These are phyloP conservation scores for Platorchestia sp. DNA, from an alignment of 1,140 invertebrate species.

Conservation along the genomic window DNA sequence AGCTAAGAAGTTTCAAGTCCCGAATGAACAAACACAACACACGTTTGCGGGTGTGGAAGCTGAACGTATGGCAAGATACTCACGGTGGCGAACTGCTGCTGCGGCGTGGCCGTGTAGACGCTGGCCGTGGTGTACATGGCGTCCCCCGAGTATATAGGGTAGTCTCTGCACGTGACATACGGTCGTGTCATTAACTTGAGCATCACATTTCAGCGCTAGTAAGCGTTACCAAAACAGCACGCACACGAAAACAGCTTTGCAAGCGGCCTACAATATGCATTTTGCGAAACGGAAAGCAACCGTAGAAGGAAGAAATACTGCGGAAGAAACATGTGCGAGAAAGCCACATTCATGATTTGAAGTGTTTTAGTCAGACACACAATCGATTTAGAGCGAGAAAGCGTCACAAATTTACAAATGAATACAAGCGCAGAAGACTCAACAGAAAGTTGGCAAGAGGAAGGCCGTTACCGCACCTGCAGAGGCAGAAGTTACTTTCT, in stretches of 20 bases:
- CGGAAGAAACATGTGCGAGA: not conserved
- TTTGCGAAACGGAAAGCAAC: not conserved
- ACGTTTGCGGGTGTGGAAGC: too few species aligned
- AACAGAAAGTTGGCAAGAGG: not conserved
- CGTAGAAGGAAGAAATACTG: not conserved
- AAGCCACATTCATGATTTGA: not conserved
- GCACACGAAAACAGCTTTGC: not conserved
- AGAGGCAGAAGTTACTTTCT: too few species aligned
- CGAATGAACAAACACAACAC: too few species aligned
- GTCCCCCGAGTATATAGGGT: slow-evolving; percentile 26
- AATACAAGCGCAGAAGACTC: not conserved
- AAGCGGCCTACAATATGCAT: not conserved
- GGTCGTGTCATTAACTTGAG: not conserved
- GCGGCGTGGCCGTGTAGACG: slow-evolving; percentile 30
- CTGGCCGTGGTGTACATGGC: slow-evolving; percentile 48
- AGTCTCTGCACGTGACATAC: slow-evolving; percentile 13
- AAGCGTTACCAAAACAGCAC: not conserved
- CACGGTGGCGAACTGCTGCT: slow-evolving; percentile 25
- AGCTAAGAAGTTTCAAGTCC: too few species aligned
- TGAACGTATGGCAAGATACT: not conserved
- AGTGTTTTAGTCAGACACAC: not conserved
- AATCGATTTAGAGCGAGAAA: not conserved
- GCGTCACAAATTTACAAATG: not conserved
- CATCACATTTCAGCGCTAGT: not conserved
- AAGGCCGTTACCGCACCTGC: too few species aligned